A percentile compares a stretch with the other conserved stretches of the same genome.
Conservation (phyloP, 2,113 vertebrate genomes). For the Vireo altiloquus region DNA sequence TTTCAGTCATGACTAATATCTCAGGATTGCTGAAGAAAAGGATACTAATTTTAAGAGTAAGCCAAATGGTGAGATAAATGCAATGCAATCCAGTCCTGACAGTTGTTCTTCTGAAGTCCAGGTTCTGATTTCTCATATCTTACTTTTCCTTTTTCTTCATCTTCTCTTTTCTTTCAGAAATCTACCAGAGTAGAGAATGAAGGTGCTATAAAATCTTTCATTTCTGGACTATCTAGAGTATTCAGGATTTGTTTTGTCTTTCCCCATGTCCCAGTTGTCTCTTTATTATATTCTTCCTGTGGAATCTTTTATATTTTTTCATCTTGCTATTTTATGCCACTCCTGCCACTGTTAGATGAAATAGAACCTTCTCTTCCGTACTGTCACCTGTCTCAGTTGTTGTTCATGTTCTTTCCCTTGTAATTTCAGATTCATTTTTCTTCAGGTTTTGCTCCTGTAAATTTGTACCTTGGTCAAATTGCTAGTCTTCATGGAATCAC, state of each 20-base stretch:
- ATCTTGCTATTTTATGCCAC: not conserved
- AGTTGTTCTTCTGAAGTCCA: not conserved
- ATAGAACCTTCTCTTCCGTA: not conserved
- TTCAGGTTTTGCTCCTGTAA: not conserved
- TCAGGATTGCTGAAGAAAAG: constrained; percentile 1
- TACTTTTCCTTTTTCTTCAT: not conserved
- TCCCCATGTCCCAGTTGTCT: not conserved
- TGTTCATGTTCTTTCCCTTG: not conserved
- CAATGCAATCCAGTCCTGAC: not conserved
- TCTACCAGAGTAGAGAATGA: not conserved
- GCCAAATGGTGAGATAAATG: not conserved
- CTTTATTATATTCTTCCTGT: not conserved
- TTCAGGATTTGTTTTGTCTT: not conserved
- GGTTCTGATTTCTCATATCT: not conserved
- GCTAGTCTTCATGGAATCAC: not conserved
- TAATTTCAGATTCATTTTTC: not conserved
- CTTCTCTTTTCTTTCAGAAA: not conserved
- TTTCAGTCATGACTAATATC: not conserved
- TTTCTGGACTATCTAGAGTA: not conserved
- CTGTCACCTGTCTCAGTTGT: not conserved
- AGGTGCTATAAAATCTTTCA: not conserved
- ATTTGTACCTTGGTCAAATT: not conserved
- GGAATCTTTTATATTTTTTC: not conserved
- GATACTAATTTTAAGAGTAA: not conserved
- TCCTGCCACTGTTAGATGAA: not conserved